A percentile compares a stretch with the other conserved stretches of the same genome.
Evolutionary conservation across 2,888 invertebrate species (phyloP).

Genomic region (Polyommatus icarus): DNA sequence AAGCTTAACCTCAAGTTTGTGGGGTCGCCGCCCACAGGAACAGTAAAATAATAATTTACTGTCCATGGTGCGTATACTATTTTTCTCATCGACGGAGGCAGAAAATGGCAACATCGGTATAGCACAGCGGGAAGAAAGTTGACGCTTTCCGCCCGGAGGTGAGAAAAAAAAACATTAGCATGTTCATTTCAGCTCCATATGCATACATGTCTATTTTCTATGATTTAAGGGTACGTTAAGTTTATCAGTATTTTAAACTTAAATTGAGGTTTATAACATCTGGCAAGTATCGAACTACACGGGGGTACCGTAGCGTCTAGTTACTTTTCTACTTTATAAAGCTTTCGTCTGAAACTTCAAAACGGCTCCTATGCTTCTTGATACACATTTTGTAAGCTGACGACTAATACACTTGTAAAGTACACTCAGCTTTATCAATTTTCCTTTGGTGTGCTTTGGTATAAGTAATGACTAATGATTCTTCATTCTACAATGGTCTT

Average conservation of each 20-base stretch:
- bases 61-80: too few species aligned
- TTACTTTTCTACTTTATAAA: not conserved
- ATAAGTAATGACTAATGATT: too few species aligned
- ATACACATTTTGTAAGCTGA: not conserved
- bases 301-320: not conserved
- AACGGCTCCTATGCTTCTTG: not conserved
- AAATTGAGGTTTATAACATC: not conserved
- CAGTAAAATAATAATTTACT: too few species aligned
- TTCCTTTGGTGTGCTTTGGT: not conserved
- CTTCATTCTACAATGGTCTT: not conserved
- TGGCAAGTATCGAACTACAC: not conserved
- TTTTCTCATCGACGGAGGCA: too few species aligned
- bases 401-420: not conserved
- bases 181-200: too few species aligned
- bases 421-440: not conserved
- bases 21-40: too few species aligned
- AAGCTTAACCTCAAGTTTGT: too few species aligned
- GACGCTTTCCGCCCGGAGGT: too few species aligned
- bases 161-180: too few species aligned
- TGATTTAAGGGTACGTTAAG: not conserved
- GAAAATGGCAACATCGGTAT: too few species aligned
- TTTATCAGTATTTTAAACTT: not conserved
- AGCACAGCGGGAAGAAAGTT: too few species aligned
- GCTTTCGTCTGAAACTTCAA: not conserved
- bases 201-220: not conserved